phyloP scores from a whole-genome alignment of 2,113 vertebrate genomes.

The Penelope pileata region DNA sequence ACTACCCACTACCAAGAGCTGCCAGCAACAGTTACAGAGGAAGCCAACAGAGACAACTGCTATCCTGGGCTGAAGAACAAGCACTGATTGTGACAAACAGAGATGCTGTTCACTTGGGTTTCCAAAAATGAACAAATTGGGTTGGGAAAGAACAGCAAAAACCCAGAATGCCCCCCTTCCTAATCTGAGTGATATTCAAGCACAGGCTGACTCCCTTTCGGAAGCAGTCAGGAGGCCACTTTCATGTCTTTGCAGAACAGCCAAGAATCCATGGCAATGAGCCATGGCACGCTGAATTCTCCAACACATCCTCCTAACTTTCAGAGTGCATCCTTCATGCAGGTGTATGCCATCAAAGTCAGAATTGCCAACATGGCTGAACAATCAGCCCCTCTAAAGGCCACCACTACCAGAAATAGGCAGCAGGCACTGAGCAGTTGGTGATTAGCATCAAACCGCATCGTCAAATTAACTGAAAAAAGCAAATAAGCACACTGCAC shows the following conservation, averaged over 20 bases:
- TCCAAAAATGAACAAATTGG: slow-evolving; percentile 24
- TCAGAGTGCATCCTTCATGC: background rate
- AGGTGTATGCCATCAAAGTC: background rate
- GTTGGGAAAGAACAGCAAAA: slow-evolving; percentile 36
- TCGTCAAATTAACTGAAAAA: too few species aligned
- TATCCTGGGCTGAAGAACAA: slow-evolving; percentile 41
- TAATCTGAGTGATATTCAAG: background rate
- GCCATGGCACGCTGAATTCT: background rate
- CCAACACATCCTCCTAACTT: background rate
- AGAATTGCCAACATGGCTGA: too few species aligned
- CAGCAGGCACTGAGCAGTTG: too few species aligned
- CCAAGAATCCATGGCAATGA: background rate
- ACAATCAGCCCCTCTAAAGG: too few species aligned
- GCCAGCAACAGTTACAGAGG: slow-evolving; percentile 31
- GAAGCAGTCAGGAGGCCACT: background rate
- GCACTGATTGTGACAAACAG: slow-evolving; percentile 52
- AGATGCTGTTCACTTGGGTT: slow-evolving; percentile 11
- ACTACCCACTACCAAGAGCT: background rate
- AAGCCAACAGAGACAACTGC: background rate
- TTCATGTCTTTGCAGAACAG: background rate
- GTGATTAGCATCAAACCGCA: too few species aligned
- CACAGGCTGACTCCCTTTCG: background rate
- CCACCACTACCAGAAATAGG: too few species aligned
- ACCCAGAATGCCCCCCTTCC: background rate
- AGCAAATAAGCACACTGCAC: too few species aligned